These are phyloP conservation scores for Myxocyprinus asiaticus DNA, from an alignment of 2,113 vertebrate species.

Conservation along the genomic window DNA sequence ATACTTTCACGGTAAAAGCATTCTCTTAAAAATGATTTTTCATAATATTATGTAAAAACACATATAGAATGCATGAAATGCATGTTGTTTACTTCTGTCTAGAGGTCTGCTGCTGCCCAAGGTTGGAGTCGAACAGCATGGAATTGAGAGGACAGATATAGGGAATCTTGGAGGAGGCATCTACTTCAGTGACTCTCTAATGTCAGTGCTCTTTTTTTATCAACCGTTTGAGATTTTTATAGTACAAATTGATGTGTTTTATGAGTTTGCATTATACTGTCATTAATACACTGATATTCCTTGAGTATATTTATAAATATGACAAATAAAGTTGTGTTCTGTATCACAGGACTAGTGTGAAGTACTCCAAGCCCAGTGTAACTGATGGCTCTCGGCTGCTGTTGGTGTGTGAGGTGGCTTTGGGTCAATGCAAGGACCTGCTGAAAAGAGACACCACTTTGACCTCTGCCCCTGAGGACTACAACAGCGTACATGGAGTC, in stretches of 20 bases:
- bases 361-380: slow-evolving; percentile 76
- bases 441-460: slow-evolving; percentile 66
- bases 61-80: too few species aligned
- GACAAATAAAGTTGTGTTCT: too few species aligned
- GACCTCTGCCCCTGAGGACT: slow-evolving; percentile 72
- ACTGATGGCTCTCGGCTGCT: slow-evolving; percentile 77
- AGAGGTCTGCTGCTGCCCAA: slow-evolving; percentile 85
- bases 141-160: slow-evolving; percentile 79
- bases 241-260: too few species aligned
- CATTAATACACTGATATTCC: too few species aligned
- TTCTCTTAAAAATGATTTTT: too few species aligned
- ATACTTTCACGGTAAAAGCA: slow-evolving; percentile 84
- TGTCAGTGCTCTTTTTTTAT: slow-evolving; percentile 63
- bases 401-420: slow-evolving; percentile 81
- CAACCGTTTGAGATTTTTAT: too few species aligned
- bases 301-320: too few species aligned
- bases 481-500: slow-evolving; percentile 81
- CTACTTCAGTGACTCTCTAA: slow-evolving; percentile 83
- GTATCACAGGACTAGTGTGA: slow-evolving; percentile 73
- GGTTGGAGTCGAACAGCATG: slow-evolving; percentile 77
- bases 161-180: slow-evolving; percentile 87
- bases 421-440: slow-evolving; percentile 75
- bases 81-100: slow-evolving; percentile 3
- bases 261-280: too few species aligned
- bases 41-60: too few species aligned